These are phyloP conservation scores for Cephalotes varians DNA, from an alignment of 2,888 invertebrate species.

Conservation along the genomic window DNA sequence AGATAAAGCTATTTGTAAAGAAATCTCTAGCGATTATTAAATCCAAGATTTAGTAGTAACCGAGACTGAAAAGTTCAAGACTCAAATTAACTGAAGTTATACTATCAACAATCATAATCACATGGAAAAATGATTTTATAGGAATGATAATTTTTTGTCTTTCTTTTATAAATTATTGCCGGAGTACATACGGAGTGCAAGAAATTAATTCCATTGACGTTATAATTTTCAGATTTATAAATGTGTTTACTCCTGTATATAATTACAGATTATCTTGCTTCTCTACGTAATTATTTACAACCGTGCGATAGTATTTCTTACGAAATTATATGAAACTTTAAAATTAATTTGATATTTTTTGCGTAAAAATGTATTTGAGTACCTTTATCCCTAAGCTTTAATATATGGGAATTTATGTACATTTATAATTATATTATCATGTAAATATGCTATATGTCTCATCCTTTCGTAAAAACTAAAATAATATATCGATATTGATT, in stretches of 20 bases:
- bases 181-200: conserved; percentile 7
- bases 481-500: not conserved
- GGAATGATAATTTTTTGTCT: conserved; percentile 51
- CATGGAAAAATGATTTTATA: conserved; percentile 53
- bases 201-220: conserved; percentile 27
- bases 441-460: conserved; percentile 39
- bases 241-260: conserved; percentile 36
- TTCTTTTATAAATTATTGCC: conserved; percentile 52
- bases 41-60: conserved; percentile 44
- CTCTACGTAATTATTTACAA: not conserved
- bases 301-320: not conserved
- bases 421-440: conserved; percentile 33
- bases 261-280: conserved; percentile 33
- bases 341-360: conserved; percentile 37
- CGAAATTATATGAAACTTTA: not conserved
- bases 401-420: conserved; percentile 38
- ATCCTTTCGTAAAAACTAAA: conserved; percentile 7
- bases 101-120: conserved; percentile 51
- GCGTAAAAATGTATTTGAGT: conserved; percentile 30
- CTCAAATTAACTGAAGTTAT: conserved; percentile 54
- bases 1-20: conserved; percentile 14
- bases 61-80: conserved; percentile 60
- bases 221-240: conserved; percentile 23
- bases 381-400: conserved; percentile 42
- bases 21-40: conserved; percentile 40